Conservation (phyloP, 2,888 invertebrate species). For the Spisula solida region DNA sequence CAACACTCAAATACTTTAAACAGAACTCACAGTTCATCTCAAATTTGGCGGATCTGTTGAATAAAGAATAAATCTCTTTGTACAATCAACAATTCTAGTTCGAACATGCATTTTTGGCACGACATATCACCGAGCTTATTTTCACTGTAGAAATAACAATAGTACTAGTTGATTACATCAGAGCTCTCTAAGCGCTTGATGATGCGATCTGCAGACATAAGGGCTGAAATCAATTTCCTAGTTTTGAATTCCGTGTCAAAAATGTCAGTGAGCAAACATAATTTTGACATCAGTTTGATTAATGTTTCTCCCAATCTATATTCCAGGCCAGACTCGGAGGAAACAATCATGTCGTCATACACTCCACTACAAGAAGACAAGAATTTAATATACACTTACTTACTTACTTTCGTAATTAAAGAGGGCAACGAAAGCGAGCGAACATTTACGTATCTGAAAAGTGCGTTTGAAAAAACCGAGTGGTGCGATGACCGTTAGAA, state of each 20-base stretch:
- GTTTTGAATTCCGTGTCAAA: slow-evolving; percentile 69
- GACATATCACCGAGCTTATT: slow-evolving; percentile 17
- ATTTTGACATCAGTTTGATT: slow-evolving; percentile 71
- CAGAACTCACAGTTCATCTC: not conserved
- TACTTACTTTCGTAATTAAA: slow-evolving; percentile 19
- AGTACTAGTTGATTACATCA: slow-evolving; percentile 51
- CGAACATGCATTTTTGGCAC: slow-evolving; percentile 35
- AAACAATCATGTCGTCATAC: slow-evolving; percentile 18
- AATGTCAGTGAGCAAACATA: slow-evolving; percentile 62
- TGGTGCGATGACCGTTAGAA: not conserved
- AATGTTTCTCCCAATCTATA: slow-evolving; percentile 67
- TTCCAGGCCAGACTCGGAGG: slow-evolving; percentile 55
- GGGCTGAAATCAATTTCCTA: slow-evolving; percentile 64
- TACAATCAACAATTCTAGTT: slow-evolving; percentile 10
- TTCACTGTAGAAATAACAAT: slow-evolving; percentile 43
- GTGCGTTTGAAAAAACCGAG: not conserved
- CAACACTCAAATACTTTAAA: not conserved
- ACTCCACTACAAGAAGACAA: not conserved
- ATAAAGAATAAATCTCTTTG: not conserved
- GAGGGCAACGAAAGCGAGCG: not conserved
- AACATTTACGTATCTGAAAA: not conserved
- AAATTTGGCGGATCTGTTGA: not conserved
- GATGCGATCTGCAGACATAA: slow-evolving; percentile 54
- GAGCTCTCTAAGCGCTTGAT: slow-evolving; percentile 28
- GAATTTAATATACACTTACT: not conserved